Evolutionary conservation across 1,140 invertebrate genomes (phyloP), one percentile per base, ranked within the genome.

Genomic region (Halesus radiatus): DNA sequence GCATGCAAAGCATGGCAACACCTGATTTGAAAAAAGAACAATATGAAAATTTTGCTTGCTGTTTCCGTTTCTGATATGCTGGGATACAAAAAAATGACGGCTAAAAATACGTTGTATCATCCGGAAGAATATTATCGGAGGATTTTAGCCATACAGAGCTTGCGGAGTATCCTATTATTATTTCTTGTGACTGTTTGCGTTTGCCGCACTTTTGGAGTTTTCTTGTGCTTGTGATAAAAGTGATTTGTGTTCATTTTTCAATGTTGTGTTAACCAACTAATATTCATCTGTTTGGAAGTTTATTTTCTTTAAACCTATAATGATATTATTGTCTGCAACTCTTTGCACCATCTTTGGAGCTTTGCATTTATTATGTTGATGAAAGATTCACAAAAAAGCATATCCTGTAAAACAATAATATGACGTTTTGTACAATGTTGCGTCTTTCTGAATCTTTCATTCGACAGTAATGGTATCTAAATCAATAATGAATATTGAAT

Each of bases 231-330:
- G 53, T 74, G 70, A 54, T 15, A 2, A 22, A 64, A 53, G 56
- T 77, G 76, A 37, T 66, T 10, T 77, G 76, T 77, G 76, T 77
- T 45, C 26, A 52, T 68, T 26, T 66, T 53, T 64, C 52, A 66
- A 53, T 74, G 70, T 72, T 74, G 70, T 74, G 50, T 74, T 72
- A 75, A 75, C 74, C 32, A 60, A 76, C 74, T 76, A 76, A 76
- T 56, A 68, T 73, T 53, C 70, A 26, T 56, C 22, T 56, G 53
- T 56, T 26, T 73, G 18, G 26, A 52, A 73, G 52, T 73, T 73
- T 53, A 8, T 73, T 73, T n/a, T 23, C 45, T 73, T 53, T 52
- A 53, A 73, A 53, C 45, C 45, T 5, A 18, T 23, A 32, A 73
- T 50, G 6, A 73, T 73, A 52, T 73, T 73, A 52, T 73, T 22